Conservation (phyloP, 2,113 vertebrate species). For the Leptocoma aspasia region DNA sequence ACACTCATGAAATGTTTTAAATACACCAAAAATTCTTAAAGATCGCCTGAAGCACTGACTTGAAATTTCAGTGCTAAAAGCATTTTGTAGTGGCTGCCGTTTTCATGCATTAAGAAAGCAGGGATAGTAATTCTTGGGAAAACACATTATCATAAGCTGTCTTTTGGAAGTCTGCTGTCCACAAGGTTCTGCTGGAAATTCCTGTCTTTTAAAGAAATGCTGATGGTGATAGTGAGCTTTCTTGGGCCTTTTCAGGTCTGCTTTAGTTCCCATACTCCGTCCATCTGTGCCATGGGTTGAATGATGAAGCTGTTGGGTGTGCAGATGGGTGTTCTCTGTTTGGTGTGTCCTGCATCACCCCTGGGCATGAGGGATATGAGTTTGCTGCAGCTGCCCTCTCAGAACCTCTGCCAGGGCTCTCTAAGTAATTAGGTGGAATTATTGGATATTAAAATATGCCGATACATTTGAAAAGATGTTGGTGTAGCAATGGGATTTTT, state of each 20-base stretch:
- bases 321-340: not conserved
- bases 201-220: not conserved
- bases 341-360: not conserved
- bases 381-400: not conserved
- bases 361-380: accelerated
- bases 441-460: not conserved
- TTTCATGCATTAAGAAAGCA: not conserved
- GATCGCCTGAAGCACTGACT: not conserved
- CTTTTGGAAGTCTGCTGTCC: not conserved
- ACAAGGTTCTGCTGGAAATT: not conserved
- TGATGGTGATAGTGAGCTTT: not conserved
- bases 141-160: not conserved
- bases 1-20: not conserved
- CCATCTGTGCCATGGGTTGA: not conserved
- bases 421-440: not conserved
- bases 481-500: not conserved
- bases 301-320: not conserved
- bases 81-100: not conserved
- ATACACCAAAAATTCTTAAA: not conserved
- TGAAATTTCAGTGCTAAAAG: not conserved
- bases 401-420: not conserved
- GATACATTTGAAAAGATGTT: not conserved
- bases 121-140: not conserved
- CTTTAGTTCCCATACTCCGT: not conserved
- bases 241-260: not conserved